A percentile compares a stretch with the other conserved stretches of the same genome.
Evolutionary conservation across 2,113 vertebrate genomes (phyloP).

Genomic region (Megaptera novaeangliae): DNA sequence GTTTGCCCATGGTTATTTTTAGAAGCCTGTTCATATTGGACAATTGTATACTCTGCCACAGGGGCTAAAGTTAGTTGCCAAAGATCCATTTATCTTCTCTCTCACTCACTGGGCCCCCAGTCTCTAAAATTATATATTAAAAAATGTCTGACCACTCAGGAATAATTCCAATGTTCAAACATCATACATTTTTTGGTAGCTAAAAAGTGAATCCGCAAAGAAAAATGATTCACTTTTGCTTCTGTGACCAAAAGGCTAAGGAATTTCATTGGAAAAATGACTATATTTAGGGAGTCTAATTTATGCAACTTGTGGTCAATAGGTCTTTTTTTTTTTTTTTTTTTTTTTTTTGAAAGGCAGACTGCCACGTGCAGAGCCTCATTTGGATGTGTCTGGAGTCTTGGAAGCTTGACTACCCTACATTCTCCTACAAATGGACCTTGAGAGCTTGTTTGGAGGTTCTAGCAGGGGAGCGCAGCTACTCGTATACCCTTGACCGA

Average conservation of each 20-base stretch:
- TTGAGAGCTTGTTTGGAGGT: no score
- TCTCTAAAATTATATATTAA: conserved; percentile 28
- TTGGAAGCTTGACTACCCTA: no score
- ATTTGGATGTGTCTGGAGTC: no score
- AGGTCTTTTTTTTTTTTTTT: not conserved
- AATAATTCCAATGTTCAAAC: conserved; percentile 32
- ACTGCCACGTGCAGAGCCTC: no score
- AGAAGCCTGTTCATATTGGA: conserved; percentile 39
- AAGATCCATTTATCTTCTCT: conserved; percentile 25
- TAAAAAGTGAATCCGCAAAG: not conserved
- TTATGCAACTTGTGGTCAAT: not conserved
- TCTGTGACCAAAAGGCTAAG: conserved; percentile 8
- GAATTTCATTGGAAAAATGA: conserved; percentile 32
- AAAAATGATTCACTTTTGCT: conserved; percentile 18
- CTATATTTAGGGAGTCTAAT: conserved; percentile 36
- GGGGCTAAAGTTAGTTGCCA: conserved; percentile 30
- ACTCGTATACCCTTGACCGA: no score
- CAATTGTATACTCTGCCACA: not conserved
- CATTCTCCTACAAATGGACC: no score
- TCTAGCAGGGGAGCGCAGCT: no score
- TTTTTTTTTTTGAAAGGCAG: no score
- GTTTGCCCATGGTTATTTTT: conserved; percentile 52
- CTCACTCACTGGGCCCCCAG: not conserved
- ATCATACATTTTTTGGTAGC: not conserved
- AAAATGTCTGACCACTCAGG: not conserved